Evolutionary conservation across 2,888 invertebrate genomes (phyloP), one percentile per base, ranked within the genome.

Genomic region (Lasioglossum oenotherae): DNA sequence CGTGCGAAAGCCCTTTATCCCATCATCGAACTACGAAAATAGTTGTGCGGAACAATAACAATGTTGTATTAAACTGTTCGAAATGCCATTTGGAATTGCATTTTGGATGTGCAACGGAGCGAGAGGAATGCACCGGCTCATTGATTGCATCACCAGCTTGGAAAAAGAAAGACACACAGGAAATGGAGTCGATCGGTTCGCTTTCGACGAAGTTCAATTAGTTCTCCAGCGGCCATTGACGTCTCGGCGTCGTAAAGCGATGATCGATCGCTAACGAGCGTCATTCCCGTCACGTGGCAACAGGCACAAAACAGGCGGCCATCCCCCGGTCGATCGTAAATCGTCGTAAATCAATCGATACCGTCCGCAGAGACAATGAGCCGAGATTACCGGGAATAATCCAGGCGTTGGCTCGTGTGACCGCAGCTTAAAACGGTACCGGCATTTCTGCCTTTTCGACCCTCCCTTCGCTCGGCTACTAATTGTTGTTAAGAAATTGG

Each of bases 401-500:
- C 85, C 86, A 82, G 74, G 67, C 64, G 74, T 74, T 80, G 67
- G 67, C 80, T 80, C 85, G 69, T 73, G 80, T 77, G 80, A 79
- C 82, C 72, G 53, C 46, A 73, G 84, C 79, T 85, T 88, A 84
- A 74, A 88, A 86, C 79, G 87, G 78, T 81, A 87, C 77, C 77
- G 27, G 16, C 60, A 8, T 38, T 23, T 41, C 38, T 38, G 35
- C 31, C 41, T n/a, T 69, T 44, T 83, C 84, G 46, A 73, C 31
- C 69, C 38, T 14, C 31, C 69, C 38, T 10, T 27, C 31, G 90
- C 90, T 91, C 88, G 88, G 86, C 89, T 72, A 80, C 87, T 93
- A 93, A 93, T 93, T 92, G 88, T 92, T 89, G 83, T 82, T 92
- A 89, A 92, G 91, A 88, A 93, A 92, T 93, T 92, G 91, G 91